Evolutionary conservation across 2,113 vertebrate species (phyloP).

Genomic region (Limanda limanda): DNA sequence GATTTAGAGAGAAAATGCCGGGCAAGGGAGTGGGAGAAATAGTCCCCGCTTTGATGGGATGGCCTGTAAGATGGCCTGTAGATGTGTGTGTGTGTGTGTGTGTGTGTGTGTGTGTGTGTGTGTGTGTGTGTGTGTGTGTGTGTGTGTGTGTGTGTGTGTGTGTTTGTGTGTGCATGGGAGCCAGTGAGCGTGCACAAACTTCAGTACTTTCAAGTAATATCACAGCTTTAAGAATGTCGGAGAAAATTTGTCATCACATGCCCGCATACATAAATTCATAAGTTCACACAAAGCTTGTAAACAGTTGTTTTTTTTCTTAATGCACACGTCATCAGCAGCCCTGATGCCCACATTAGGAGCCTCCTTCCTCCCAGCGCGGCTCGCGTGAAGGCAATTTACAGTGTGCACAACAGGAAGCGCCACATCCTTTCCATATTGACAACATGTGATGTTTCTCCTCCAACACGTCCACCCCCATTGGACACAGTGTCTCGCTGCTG

Average conservation of each 20-base stretch:
- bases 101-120: constrained; percentile 33
- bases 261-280: constrained; percentile 69
- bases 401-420: constrained; percentile 50
- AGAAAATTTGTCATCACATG: constrained; percentile 68
- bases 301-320: constrained; percentile 30
- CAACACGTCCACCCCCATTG: constrained; percentile 4
- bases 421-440: constrained; percentile 48
- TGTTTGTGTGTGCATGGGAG: constrained; percentile 24
- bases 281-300: constrained; percentile 66
- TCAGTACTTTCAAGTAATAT: constrained; percentile 64
- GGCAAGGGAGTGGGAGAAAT: constrained; percentile 58
- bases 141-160: constrained; percentile 28
- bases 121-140: constrained; percentile 36
- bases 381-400: constrained; percentile 52
- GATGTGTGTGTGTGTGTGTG: constrained; percentile 51
- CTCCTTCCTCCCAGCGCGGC: constrained; percentile 23
- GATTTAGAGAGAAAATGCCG: constrained; percentile 68
- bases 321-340: constrained; percentile 20
- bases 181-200: constrained; percentile 50
- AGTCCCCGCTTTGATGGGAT: constrained; percentile 74
- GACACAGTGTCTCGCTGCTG: constrained; percentile 3
- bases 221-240: constrained; percentile 71
- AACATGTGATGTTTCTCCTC: constrained; percentile 40
- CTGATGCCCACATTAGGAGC: constrained; percentile 43
- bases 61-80: constrained; percentile 73